Conservation (phyloP, 1,140 invertebrate genomes). For the Drosophila melanica region DNA sequence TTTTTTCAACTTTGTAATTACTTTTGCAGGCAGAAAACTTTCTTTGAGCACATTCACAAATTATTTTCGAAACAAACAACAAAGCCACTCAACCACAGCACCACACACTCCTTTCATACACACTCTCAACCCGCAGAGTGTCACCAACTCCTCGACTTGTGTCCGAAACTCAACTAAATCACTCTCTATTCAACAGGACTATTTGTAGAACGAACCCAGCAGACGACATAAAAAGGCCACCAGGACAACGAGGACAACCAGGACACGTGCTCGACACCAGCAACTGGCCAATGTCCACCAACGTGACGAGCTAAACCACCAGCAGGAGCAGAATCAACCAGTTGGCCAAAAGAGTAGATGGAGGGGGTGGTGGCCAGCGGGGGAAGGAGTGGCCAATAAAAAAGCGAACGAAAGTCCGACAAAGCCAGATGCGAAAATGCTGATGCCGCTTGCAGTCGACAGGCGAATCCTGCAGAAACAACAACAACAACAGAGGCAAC, state of each 20-base stretch:
- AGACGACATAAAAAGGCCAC: constrained; percentile 41
- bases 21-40: constrained; percentile 65
- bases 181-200: constrained; percentile 77
- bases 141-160: constrained; percentile 26
- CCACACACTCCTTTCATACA: constrained; percentile 9
- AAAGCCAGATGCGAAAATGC: constrained; percentile 56
- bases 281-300: constrained; percentile 21
- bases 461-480: constrained; percentile 45
- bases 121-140: constrained; percentile 10
- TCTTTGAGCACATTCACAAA: constrained; percentile 56
- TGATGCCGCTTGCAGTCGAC: constrained; percentile 53
- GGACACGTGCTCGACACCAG: constrained; percentile 43
- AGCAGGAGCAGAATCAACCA: constrained; percentile 17
- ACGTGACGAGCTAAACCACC: constrained; percentile 31
- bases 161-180: constrained; percentile 69
- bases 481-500: constrained; percentile 48
- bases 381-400: constrained; percentile 60
- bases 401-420: constrained; percentile 53
- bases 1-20: constrained; percentile 72
- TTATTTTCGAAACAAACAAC: constrained; percentile 53
- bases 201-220: constrained; percentile 25
- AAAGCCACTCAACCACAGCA: constrained; percentile 38
- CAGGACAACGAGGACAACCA: constrained; percentile 14
- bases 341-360: constrained; percentile 18
- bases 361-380: neutral